These are phyloP conservation scores for Leptodactylus fuscus DNA, from an alignment of 2,113 vertebrate genomes.

Conservation along the genomic window DNA sequence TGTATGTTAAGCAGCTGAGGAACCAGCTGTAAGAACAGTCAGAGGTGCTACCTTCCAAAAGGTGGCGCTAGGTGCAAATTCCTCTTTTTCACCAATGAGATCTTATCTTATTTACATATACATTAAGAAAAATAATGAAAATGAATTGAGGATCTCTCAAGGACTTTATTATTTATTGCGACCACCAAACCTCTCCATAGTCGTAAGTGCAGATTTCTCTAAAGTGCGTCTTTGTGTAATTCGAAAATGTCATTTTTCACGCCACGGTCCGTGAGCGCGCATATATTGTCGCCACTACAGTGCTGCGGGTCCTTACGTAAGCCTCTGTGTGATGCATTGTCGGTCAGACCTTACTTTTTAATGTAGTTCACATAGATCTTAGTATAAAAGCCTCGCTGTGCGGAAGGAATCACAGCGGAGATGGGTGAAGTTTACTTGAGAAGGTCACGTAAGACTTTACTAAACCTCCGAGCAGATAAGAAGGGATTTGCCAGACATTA, in stretches of 20 bases:
- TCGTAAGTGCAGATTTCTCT: background rate
- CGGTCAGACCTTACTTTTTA: too few species aligned
- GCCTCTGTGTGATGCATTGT: background rate
- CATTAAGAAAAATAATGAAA: too few species aligned
- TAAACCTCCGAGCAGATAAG: background rate
- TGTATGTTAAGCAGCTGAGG: too few species aligned
- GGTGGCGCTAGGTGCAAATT: too few species aligned
- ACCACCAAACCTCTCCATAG: background rate
- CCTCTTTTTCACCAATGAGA: too few species aligned
- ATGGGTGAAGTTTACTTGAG: background rate
- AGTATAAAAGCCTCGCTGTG: background rate
- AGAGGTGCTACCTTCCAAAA: too few species aligned
- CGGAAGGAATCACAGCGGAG: background rate
- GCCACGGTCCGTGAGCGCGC: background rate
- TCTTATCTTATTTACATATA: too few species aligned
- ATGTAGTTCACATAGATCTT: background rate
- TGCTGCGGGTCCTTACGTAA: background rate
- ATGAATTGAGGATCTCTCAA: too few species aligned
- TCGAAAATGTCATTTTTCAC: background rate
- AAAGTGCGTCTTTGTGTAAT: background rate
- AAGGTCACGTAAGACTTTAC: background rate
- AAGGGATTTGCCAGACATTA: background rate
- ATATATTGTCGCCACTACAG: too few species aligned
- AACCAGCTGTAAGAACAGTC: too few species aligned
- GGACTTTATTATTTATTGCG: background rate